Evolutionary conservation across 2,113 vertebrate species (phyloP).

Genomic region (Pseudois nayaur): DNA sequence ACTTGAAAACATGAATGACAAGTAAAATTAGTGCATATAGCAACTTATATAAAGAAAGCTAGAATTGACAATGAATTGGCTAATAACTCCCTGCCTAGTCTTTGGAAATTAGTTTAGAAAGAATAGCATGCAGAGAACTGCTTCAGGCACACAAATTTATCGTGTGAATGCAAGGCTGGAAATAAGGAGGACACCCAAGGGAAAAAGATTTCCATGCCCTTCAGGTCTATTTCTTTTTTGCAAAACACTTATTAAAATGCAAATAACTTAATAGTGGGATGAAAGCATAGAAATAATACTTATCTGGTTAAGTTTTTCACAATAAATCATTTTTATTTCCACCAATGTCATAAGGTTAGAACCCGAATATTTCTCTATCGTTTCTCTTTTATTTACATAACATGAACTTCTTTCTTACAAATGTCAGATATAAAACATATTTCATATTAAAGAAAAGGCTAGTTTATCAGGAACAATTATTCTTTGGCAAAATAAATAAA

Average conservation of each 20-base stretch:
- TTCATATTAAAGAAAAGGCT: conserved; percentile 16
- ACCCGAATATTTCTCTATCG: background rate
- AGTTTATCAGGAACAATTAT: background rate
- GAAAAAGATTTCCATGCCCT: background rate
- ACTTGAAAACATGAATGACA: conserved; percentile 30
- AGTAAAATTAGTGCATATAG: background rate
- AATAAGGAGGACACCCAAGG: background rate
- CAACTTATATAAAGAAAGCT: conserved; percentile 6
- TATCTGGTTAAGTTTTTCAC: background rate
- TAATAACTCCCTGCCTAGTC: conserved; percentile 7
- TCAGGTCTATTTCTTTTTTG: background rate
- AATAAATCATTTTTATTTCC: conserved; percentile 38
- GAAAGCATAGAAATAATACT: background rate
- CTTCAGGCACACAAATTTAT: conserved; percentile 31
- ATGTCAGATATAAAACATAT: background rate
- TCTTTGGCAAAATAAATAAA: background rate
- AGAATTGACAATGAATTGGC: background rate
- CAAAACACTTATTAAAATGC: conserved; percentile 29
- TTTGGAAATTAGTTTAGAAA: conserved; percentile 46
- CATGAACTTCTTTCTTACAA: background rate
- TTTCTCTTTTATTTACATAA: conserved; percentile 16
- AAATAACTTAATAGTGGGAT: conserved; percentile 16
- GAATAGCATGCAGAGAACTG: conserved; percentile 5
- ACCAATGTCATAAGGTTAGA: background rate
- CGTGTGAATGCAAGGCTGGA: background rate